Percentiles rank a stretch among this genome's conserved stretches.
phyloP scores from a whole-genome alignment of 1,140 invertebrate genomes.

The Solenopsis fugax region DNA sequence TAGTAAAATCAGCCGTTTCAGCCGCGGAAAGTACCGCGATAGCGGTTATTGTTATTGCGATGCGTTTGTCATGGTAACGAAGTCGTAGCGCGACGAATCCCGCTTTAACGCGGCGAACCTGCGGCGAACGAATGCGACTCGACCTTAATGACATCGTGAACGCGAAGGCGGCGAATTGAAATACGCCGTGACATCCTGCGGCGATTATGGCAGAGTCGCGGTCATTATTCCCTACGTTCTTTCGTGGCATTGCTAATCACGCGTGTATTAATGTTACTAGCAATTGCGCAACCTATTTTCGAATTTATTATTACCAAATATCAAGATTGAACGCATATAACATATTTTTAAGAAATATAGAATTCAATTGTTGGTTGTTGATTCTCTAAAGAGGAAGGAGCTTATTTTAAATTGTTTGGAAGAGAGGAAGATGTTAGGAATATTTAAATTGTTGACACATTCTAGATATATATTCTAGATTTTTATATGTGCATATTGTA shows the following conservation, averaged over 20 bases:
- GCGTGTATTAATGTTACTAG: slow-evolving; percentile 19
- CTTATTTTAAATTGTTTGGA: neutral
- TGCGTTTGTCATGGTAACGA: slow-evolving; percentile 63
- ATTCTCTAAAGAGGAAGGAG: neutral
- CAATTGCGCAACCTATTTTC: slow-evolving; percentile 26
- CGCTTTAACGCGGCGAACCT: slow-evolving; percentile 28
- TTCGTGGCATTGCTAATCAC: slow-evolving; percentile 15
- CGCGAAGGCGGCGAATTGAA: slow-evolving; percentile 53
- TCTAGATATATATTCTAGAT: neutral
- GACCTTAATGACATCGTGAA: slow-evolving; percentile 64
- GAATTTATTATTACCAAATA: neutral
- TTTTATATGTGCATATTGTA: neutral
- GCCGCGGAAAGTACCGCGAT: slow-evolving; percentile 53
- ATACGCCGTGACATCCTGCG: slow-evolving; percentile 44
- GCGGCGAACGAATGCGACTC: slow-evolving; percentile 44
- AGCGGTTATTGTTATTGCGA: slow-evolving; percentile 61
- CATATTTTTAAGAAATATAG: neutral
- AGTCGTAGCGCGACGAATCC: slow-evolving; percentile 54
- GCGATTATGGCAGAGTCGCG: slow-evolving; percentile 37
- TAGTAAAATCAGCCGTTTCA: slow-evolving; percentile 63
- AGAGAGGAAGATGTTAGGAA: neutral
- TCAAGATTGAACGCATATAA: neutral
- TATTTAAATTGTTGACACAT: neutral
- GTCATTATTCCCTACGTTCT: slow-evolving; percentile 27
- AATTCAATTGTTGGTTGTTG: neutral